Evolutionary conservation across 2,797 vertebrate genomes (phyloP), one percentile per base, ranked within the genome.

Genomic region (Typhlichthys eigenmanni): DNA sequence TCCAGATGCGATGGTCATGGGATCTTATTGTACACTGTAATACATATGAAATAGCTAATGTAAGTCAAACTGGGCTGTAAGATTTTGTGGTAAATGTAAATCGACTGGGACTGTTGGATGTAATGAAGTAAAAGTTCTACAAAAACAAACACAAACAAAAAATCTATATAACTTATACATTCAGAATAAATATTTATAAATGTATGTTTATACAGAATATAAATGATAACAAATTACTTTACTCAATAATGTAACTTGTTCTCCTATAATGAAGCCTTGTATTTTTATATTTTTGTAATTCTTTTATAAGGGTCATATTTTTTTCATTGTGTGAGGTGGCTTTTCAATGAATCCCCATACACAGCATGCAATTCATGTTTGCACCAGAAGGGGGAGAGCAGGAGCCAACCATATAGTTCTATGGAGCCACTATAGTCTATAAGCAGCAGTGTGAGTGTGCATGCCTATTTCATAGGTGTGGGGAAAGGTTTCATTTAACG

Each of bases 221-320:
- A 34, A 34, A 34, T 34, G 34, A 34, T 34, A 34, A 34, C 34
- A 34, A 34, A 34, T 34, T 5, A 34, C 4, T 34, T 34, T 34
- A 34, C 5, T 34, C 5, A 34, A 34, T 5, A 34, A 34, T 34
- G 34, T 34, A 34, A 7, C 34, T 34, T 34, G 34, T 34, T 34
- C 34, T 34, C 5, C 34, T 34, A 34, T 5, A 5, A 34, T 34
- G 5, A 34, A 34, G 34, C 34, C 34, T n/a, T 51, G 50, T 16
- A 34, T 72, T 55, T 75, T 73, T 79, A 68, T 81, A 77, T 87
- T 60, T 71, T 59, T 85, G 74, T 78, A 65, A 80, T 78, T 83
- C 68, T 86, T 82, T 85, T 72, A 76, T 78, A 80, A 82, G 83
- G 80, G 65, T 63, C 13, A 75, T 88, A 88, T 90, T 91, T 91